Evolutionary conservation across 2,888 invertebrate species (phyloP).

Genomic region (Perizoma affinitatum): DNA sequence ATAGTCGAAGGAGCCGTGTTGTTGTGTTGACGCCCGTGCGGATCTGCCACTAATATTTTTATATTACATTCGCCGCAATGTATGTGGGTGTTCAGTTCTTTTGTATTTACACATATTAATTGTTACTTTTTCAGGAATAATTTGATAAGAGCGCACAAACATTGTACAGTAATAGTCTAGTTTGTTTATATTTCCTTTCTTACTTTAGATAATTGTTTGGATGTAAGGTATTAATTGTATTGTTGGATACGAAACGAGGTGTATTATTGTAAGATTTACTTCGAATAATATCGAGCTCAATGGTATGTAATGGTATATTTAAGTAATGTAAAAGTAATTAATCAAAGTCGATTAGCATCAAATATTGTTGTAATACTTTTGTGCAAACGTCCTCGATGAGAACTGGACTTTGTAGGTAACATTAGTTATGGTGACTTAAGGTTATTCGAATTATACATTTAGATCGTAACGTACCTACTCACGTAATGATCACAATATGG

Average conservation of each 20-base stretch:
- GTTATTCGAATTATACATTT: slow-evolving; percentile 74
- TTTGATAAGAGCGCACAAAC: slow-evolving; percentile 81
- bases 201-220: slow-evolving; percentile 56
- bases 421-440: slow-evolving; percentile 61
- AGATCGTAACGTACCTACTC: slow-evolving; percentile 76
- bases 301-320: slow-evolving; percentile 53
- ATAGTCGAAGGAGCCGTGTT: slow-evolving; percentile 63
- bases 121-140: slow-evolving; percentile 67
- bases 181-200: slow-evolving; percentile 61
- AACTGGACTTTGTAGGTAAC: slow-evolving; percentile 72
- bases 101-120: slow-evolving; percentile 63
- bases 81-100: slow-evolving; percentile 59
- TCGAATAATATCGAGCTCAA: slow-evolving; percentile 82
- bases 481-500: slow-evolving; percentile 80
- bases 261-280: slow-evolving; percentile 70
- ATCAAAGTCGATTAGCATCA: slow-evolving; percentile 70
- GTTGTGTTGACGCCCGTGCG: slow-evolving; percentile 66
- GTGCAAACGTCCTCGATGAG: slow-evolving; percentile 75
- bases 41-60: slow-evolving; percentile 76
- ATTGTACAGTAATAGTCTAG: slow-evolving; percentile 72
- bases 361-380: slow-evolving; percentile 63
- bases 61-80: slow-evolving; percentile 71
- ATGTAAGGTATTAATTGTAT: slow-evolving; percentile 52
- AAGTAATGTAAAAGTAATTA: slow-evolving; percentile 73
- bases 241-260: slow-evolving; percentile 39